Base-by-base conservation (phyloP, 2,888 invertebrate genomes). In the Diadegma fenestrale region DNA sequence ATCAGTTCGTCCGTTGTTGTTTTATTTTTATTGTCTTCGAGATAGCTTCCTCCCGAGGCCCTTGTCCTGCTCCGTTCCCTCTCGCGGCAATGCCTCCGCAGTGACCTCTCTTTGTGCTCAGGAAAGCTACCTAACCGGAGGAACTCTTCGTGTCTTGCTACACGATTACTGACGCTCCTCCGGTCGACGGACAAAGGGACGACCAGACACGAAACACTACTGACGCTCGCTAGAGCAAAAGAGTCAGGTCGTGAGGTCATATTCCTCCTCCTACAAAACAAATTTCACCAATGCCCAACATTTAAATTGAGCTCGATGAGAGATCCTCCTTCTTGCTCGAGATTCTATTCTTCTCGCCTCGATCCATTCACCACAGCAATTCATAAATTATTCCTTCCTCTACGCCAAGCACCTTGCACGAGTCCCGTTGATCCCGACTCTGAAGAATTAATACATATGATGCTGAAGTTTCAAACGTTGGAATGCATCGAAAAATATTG, bases 241-340 rank as follows among this genome's bases (percentile, higher is more conserved):
- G 63, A 76, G 69, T 84, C 86, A 87, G 89, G 90, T 89, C 90
- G 87, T 83, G 19, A 86, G 92, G 91, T 91, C 91, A 90, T 82
- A 78, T 89, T 88, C 45, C 48, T 33, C 88, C 89, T 88, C 51
- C 80, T 68, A 63, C 48, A 58, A 19, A 88, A 92, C 91, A 89
- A 91, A 92, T 92, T 92, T 90, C 91, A 92, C 87, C 91, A 89
- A 92, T 91, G 91, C 88, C 88, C 89, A 86, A 89, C 90, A 92
- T 92, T 92, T 90, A 90, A 92, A 92, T 91, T 90, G 91, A 90
- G 89, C 33, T 51, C 88, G 90, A 90, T 89, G 90, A 90, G 90
- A 90, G 66, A 66, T 37, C 54, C 71, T 54, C 54, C 71, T 30
- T 71, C 71, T 33, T 54, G 19, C 54, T 54, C 41, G 17, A n/a